Evolutionary conservation across 2,888 invertebrate genomes (phyloP).

Genomic region (Drosophila meridiana): DNA sequence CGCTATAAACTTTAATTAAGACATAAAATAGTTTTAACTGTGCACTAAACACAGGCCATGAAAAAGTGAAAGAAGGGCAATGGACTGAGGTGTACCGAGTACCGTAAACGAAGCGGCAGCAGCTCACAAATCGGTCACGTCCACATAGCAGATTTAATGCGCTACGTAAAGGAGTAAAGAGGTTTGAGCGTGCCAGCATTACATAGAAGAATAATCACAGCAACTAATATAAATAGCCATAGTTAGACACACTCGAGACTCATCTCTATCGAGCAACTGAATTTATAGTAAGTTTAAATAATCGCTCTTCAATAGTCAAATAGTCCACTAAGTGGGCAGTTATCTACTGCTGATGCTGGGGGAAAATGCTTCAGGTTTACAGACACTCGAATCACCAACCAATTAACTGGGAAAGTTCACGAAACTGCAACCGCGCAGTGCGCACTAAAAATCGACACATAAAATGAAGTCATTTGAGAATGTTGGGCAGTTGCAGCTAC

Average conservation of each 20-base stretch:
- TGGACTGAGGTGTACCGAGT: slow-evolving; percentile 24
- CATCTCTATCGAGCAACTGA: not conserved
- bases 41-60: slow-evolving; percentile 60
- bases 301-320: not conserved
- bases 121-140: slow-evolving; percentile 44
- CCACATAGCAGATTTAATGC: slow-evolving; percentile 35
- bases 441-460: slow-evolving; percentile 76
- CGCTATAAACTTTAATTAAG: slow-evolving; percentile 83
- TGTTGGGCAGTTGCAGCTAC: slow-evolving; percentile 56
- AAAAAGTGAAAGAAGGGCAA: slow-evolving; percentile 58
- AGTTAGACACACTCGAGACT: not conserved
- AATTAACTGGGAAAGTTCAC: slow-evolving; percentile 76
- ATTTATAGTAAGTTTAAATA: slow-evolving; percentile 4
- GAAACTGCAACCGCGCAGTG: slow-evolving; percentile 72
- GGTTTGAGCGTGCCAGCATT: not conserved
- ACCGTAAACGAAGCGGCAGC: slow-evolving; percentile 43
- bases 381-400: slow-evolving; percentile 67
- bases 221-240: not conserved
- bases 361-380: slow-evolving; percentile 50
- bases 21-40: slow-evolving; percentile 79
- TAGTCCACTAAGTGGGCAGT: slow-evolving; percentile 33
- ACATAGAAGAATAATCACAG: not conserved
- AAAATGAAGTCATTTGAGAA: slow-evolving; percentile 78
- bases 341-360: slow-evolving; percentile 25
- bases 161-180: slow-evolving; percentile 31